A percentile compares a stretch with the other conserved stretches of the same genome.
These are phyloP conservation scores for Strongylocentrotus purpuratus DNA, from an alignment of 35 echinoderm and acorn worm genomes.

Conservation along the genomic window DNA sequence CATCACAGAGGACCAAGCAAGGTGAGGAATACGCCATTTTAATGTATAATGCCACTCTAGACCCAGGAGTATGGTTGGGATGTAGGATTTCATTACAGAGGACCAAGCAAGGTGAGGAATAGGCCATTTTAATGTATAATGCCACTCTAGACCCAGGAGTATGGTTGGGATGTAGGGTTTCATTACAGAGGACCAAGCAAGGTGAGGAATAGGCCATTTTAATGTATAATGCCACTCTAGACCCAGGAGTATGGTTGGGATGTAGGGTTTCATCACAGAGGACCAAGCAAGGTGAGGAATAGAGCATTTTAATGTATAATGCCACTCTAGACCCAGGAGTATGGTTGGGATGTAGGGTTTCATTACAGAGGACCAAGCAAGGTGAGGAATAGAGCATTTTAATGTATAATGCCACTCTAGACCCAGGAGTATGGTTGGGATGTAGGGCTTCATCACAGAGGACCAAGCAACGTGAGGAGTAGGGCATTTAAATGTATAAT, in stretches of 20 bases:
- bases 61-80: too few relatives aligned
- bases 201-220: slow-evolving; percentile 35
- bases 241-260: too few relatives aligned
- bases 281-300: slow-evolving; percentile 79
- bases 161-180: slow-evolving; percentile 46
- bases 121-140: too few relatives aligned
- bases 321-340: too few relatives aligned
- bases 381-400: slow-evolving; percentile 46
- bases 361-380: slow-evolving; percentile 91
- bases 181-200: slow-evolving; percentile 91
- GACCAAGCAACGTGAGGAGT: slow-evolving; percentile 81
- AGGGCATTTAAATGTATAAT: too few relatives aligned
- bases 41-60: too few relatives aligned
- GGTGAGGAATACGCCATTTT: slow-evolving; percentile 33
- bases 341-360: slow-evolving; percentile 46
- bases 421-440: too few relatives aligned
- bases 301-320: too few relatives aligned
- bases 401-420: too few relatives aligned
- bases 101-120: slow-evolving; percentile 79
- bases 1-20: slow-evolving; percentile 91
- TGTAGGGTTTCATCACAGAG: slow-evolving; percentile 73
- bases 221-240: too few relatives aligned
- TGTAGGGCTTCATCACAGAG: slow-evolving; percentile 82
- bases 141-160: too few relatives aligned
- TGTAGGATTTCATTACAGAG: slow-evolving; percentile 72